These are phyloP conservation scores for Helarctos malayanus DNA, from an alignment of 2,797 vertebrate species.

Conservation along the genomic window DNA sequence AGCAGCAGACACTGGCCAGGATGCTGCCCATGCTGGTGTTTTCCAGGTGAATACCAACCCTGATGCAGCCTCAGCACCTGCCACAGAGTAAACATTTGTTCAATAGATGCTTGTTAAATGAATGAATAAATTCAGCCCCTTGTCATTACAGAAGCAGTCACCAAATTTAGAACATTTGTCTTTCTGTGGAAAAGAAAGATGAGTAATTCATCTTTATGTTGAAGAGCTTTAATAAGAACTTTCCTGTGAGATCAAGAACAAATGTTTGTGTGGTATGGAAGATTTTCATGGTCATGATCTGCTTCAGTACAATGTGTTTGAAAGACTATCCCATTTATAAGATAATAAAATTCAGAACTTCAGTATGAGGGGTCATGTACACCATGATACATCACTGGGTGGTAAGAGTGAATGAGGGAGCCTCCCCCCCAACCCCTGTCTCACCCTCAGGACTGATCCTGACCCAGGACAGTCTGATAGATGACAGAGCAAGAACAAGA, in stretches of 20 bases:
- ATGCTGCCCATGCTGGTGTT: background rate
- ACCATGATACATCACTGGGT: fast-evolving
- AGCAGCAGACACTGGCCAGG: background rate
- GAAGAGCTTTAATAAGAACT: constrained; percentile 48
- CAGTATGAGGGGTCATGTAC: background rate
- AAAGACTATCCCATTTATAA: background rate
- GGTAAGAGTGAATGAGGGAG: background rate
- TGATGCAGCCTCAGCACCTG: constrained; percentile 63
- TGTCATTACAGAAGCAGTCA: constrained; percentile 55
- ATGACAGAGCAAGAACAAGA: background rate
- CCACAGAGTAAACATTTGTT: constrained; percentile 66
- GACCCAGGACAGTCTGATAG: background rate
- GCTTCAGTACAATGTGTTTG: background rate
- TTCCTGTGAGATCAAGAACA: background rate
- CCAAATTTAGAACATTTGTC: constrained; percentile 57
- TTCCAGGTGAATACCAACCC: constrained; percentile 35
- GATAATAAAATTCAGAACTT: background rate
- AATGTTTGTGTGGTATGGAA: background rate
- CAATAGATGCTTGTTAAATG: constrained; percentile 18
- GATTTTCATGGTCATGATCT: background rate
- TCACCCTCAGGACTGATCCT: background rate
- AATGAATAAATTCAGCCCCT: constrained; percentile 56
- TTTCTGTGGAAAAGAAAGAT: constrained; percentile 58
- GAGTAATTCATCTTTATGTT: constrained; percentile 53
- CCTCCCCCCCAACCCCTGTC: too few species aligned